Evolutionary conservation across 2,113 vertebrate genomes (phyloP).

Genomic region (Electrona antarctica): DNA sequence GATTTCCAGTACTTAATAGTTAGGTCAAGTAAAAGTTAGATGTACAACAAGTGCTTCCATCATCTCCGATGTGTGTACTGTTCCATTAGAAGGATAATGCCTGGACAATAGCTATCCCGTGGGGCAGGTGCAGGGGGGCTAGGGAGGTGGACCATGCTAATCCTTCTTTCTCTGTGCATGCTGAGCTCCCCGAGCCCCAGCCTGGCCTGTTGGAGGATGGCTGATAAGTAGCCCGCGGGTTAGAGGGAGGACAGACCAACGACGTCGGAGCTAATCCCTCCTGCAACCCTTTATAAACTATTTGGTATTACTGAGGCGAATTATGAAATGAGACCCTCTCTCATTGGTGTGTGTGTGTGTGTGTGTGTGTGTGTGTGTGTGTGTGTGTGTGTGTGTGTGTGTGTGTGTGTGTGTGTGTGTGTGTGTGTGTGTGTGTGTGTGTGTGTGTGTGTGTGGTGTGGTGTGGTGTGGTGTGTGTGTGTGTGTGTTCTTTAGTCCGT

Average conservation of each 20-base stretch:
- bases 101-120: slow-evolving; percentile 16
- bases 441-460: not conserved
- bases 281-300: slow-evolving; percentile 24
- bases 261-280: slow-evolving; percentile 24
- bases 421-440: not conserved
- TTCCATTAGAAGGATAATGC: slow-evolving; percentile 14
- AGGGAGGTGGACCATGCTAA: slow-evolving; percentile 2
- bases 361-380: not conserved
- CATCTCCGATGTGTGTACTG: not conserved
- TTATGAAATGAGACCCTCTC: slow-evolving; percentile 17
- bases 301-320: not conserved
- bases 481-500: not conserved
- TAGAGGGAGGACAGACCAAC: slow-evolving; percentile 38
- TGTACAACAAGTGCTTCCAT: no score
- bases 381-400: not conserved
- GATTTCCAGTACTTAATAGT: no score
- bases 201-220: slow-evolving; percentile 12
- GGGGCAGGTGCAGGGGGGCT: no score
- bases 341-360: slow-evolving; percentile 22
- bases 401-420: slow-evolving; percentile 1
- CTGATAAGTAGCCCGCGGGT: slow-evolving; percentile 39
- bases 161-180: slow-evolving; percentile 25
- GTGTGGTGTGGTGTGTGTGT: no score
- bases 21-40: no score
- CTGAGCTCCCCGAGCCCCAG: slow-evolving; percentile 13